Conservation (phyloP, 2,113 vertebrate species). For the Paracanthobrama guichenoti region DNA sequence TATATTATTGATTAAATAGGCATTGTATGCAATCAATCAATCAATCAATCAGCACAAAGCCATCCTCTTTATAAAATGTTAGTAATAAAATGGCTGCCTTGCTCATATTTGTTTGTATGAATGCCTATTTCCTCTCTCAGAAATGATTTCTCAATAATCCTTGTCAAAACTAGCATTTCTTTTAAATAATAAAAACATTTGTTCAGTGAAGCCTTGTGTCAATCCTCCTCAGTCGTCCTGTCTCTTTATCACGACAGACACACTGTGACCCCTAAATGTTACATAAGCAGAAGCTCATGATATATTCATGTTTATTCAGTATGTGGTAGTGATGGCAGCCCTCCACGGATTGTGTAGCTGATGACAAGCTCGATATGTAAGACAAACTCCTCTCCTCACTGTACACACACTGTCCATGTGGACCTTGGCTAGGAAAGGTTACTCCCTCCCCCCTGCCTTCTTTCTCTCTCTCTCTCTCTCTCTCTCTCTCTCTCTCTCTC, state of each 20-base stretch:
- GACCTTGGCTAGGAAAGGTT: constrained; percentile 19
- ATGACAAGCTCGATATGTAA: constrained; percentile 35
- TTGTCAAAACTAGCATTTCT: not conserved
- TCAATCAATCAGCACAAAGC: too few relatives aligned
- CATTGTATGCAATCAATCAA: not conserved
- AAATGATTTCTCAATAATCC: not conserved
- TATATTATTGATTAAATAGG: not conserved
- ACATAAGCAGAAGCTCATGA: constrained; percentile 33
- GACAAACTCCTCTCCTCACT: constrained; percentile 34
- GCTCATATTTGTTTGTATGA: not conserved
- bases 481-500: constrained; percentile 61
- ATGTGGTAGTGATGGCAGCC: constrained; percentile 36
- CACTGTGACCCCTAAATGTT: constrained; percentile 6
- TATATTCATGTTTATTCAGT: constrained; percentile 37
- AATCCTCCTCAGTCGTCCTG: constrained; percentile 29
- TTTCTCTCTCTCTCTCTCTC: constrained; percentile 16
- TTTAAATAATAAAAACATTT: not conserved
- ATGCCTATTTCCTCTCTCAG: not conserved
- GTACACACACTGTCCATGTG: constrained; percentile 29
- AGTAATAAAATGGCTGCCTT: too few relatives aligned
- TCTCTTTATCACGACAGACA: constrained; percentile 48
- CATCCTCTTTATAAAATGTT: not conserved
- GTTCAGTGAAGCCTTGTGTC: not conserved
- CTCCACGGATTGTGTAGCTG: constrained; percentile 36
- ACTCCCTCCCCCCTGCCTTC: not conserved